Base-by-base conservation (phyloP, 2,113 vertebrate genomes). In the Paramormyrops kingsleyae region DNA sequence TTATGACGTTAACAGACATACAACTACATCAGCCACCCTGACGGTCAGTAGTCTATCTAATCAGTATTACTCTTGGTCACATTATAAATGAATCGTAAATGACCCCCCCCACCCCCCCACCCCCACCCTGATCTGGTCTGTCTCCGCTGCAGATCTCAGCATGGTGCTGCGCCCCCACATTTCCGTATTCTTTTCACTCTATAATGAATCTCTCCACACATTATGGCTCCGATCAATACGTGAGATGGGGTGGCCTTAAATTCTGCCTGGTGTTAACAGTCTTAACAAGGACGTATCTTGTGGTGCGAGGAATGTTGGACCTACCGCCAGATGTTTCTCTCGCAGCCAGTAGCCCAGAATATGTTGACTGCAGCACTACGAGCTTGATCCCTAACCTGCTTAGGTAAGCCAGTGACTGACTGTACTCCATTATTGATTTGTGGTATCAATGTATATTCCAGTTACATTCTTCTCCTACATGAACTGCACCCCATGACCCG, bases 161-260 rank as follows among this genome's bases (percentile, higher is more conserved):
- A 85, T 85, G 31, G 9, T 46, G 46, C 50, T 1, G 39, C 21
- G 21, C 3, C 7, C 88, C 35, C 24, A 83, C 39, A 59, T 46
- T 52, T 84, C 83, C 39, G 4, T 62, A n/a, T 62, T 89, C 19
- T n/a, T 21, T 56, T 89, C 52, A 62, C 77, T 35, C 19, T 59
- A 44, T 59, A 83, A 89, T 84, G 88, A 89, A 89, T 35, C 80
- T n/a, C 24, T 27, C 24, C 39, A 9, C 88, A 52, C 50, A n/a
- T 35, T 8, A 42, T n/a, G 35, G 24, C 52, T 62, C 10, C 21
- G 52, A 89, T 89, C 88, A 62, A 89, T 89, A 56, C 35, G 5
- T 12, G 35, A 35, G 39, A 59, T 53, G 24, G 39, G 50, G 17
- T 50, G 31, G 21, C 10, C 56, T 89, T 84, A 19, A 84, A 47